Evolutionary conservation across 2,113 vertebrate genomes (phyloP), one percentile per base, ranked within the genome.

Genomic region (Megaleporinus macrocephalus): DNA sequence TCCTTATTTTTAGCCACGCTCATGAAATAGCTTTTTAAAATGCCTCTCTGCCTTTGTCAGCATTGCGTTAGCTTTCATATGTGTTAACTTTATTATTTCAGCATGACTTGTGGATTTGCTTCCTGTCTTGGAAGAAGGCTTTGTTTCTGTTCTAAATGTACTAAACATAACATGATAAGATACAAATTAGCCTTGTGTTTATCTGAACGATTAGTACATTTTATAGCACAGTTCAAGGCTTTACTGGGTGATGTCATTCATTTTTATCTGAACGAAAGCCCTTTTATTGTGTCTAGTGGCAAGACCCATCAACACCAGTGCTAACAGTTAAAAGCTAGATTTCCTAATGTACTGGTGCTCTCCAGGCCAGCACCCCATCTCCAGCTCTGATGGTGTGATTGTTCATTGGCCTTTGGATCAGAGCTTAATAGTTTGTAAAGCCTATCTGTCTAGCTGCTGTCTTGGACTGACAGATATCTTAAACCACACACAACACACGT

Each of bases 371-470:
- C 57, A 33, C 20, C 6, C 22, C 36, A n/a, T 51, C 51, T 73
- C 51, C 74, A 66, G 61, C 3, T 59, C 57, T 62, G 41, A 71
- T 62, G 12, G 13, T 74, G 30, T 53, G 36, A 36, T 55, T 44
- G 49, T 82, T 81, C n/a, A n/a, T n/a, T n/a, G n/a, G n/a, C n/a
- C n/a, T n/a, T n/a, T n/a, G n/a, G n/a, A n/a, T n/a, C n/a, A n/a
- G n/a, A n/a, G n/a, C n/a, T n/a, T 77, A 41, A 47, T 51, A 49
- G 30, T 59, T 80, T 72, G 77, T 47, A 47, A 29, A 72, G 33
- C 27, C 76, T 5, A 71, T 75, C 69, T 81, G 65, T 80, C 76
- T n/a, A n/a, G n/a, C n/a, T n/a, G n/a, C n/a, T n/a, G n/a, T n/a
- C n/a, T n/a, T n/a, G n/a, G n/a, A n/a, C n/a, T n/a, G n/a, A n/a